phyloP scores from a whole-genome alignment of 1,140 invertebrate species.

The Euborellia annulipes region DNA sequence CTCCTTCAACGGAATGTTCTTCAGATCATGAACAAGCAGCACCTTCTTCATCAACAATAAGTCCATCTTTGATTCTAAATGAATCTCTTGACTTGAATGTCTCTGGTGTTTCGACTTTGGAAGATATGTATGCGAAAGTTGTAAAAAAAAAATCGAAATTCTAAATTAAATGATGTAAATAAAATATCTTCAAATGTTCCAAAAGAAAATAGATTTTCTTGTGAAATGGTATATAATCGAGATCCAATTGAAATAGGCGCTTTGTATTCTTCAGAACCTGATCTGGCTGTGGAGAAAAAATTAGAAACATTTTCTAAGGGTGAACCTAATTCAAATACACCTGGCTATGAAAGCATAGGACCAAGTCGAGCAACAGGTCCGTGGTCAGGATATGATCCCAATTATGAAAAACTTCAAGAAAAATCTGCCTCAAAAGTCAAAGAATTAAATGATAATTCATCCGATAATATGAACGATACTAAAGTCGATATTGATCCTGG shows the following conservation, averaged over 20 bases:
- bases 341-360: conserved; percentile 11
- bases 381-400: conserved; percentile 7
- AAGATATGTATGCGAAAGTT: conserved; percentile 80
- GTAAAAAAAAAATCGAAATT: conserved; percentile 41
- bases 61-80: conserved; percentile 6
- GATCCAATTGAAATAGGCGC: conserved; percentile 8
- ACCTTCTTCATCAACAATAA: conserved; percentile 1
- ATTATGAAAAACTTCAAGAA: conserved; percentile 8
- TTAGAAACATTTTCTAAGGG: background rate
- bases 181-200: conserved; percentile 1
- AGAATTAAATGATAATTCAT: conserved; percentile 19
- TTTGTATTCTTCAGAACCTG: conserved; percentile 25
- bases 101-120: conserved; percentile 41
- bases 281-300: background rate
- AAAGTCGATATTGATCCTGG: conserved; percentile 22
- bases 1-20: conserved; percentile 11
- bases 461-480: conserved; percentile 22
- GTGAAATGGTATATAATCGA: conserved; percentile 13
- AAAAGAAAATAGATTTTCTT: conserved; percentile 1
- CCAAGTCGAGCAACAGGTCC: background rate
- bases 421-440: background rate
- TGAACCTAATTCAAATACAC: background rate
- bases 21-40: conserved; percentile 7
- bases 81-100: conserved; percentile 13
- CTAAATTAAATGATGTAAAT: background rate